Evolutionary conservation across 1,140 invertebrate genomes (phyloP).

Genomic region (Micrasema longulum): DNA sequence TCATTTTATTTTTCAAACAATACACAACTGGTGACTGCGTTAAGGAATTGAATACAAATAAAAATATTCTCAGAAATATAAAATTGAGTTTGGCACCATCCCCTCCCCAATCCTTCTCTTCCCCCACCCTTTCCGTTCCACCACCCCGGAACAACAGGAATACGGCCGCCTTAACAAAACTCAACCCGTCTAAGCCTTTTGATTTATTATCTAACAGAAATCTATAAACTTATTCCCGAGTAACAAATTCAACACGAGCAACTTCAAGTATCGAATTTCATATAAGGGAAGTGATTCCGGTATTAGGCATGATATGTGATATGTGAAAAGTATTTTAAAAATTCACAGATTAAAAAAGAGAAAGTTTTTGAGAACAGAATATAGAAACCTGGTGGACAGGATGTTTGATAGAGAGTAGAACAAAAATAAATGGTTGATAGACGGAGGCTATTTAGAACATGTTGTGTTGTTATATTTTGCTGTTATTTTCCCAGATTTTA

Average conservation of each 20-base stretch:
- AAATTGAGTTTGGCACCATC: background rate
- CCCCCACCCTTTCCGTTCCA: background rate
- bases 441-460: too few relatives aligned
- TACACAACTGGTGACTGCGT: too few relatives aligned
- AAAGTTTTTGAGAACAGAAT: too few relatives aligned
- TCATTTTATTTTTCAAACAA: too few relatives aligned
- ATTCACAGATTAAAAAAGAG: too few relatives aligned
- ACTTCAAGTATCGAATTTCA: background rate
- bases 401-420: too few relatives aligned
- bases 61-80: constrained; percentile 11
- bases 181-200: constrained; percentile 26
- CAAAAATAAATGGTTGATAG: too few relatives aligned
- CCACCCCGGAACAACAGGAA: background rate
- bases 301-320: too few relatives aligned
- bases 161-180: background rate
- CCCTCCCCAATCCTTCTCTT: background rate
- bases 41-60: background rate
- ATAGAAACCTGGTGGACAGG: too few relatives aligned
- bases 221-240: constrained; percentile 23
- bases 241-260: constrained; percentile 23
- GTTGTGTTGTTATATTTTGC: too few relatives aligned
- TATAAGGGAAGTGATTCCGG: background rate
- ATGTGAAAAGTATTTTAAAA: too few relatives aligned
- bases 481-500: too few relatives aligned
- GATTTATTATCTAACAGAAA: constrained; percentile 35